phyloP scores from a whole-genome alignment of 1,140 invertebrate genomes.

The Heliconius eleuchia region DNA sequence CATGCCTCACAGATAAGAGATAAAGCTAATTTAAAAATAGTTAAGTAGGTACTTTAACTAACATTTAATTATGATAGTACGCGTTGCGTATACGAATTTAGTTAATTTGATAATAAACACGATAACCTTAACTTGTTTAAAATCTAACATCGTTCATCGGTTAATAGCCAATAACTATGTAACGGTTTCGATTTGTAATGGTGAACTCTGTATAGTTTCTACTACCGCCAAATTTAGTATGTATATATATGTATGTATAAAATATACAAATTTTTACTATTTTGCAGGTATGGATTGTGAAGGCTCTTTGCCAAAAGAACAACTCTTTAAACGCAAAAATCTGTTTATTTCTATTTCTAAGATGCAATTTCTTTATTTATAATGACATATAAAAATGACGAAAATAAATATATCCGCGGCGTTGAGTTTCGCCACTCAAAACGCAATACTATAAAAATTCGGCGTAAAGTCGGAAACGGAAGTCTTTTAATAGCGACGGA shows the following conservation, averaged over 20 bases:
- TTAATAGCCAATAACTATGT: conserved; percentile 17
- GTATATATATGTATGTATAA: too few species aligned
- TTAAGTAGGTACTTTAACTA: neutral
- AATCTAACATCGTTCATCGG: neutral
- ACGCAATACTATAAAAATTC: neutral
- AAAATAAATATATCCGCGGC: neutral
- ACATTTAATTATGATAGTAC: neutral
- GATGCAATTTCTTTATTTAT: too few species aligned
- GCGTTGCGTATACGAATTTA: neutral
- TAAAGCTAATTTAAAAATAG: neutral
- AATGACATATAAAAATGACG: too few species aligned
- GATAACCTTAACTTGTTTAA: conserved; percentile 14
- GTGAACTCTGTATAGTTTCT: conserved; percentile 1
- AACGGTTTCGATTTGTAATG: conserved; percentile 23
- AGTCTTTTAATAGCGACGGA: neutral
- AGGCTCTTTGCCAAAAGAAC: too few species aligned
- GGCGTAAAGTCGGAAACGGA: neutral
- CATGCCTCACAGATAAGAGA: neutral
- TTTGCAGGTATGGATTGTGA: neutral
- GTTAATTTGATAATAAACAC: conserved; percentile 17
- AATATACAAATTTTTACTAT: neutral
- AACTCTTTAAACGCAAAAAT: too few species aligned
- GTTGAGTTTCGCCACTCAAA: neutral
- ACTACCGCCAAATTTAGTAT: too few species aligned
- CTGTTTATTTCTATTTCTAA: too few species aligned